These are phyloP conservation scores for Tachina fera DNA, from an alignment of 2,888 invertebrate species.

Conservation along the genomic window DNA sequence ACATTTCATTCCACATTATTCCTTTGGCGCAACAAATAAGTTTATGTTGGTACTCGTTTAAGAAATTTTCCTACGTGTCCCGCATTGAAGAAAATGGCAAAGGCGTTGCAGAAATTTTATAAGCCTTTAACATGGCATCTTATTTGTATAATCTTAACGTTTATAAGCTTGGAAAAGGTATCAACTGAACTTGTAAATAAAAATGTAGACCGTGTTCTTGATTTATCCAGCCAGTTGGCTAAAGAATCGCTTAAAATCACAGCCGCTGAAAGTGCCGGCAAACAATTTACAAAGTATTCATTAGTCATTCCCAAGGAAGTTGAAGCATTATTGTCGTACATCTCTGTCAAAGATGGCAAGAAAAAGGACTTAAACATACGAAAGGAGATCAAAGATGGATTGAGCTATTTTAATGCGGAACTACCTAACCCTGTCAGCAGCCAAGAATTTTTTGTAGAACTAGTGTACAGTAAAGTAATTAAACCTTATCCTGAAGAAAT, in stretches of 20 bases:
- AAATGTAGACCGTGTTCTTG: slow-evolving; percentile 93
- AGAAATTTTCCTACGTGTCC: slow-evolving; percentile 64
- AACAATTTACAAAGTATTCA: slow-evolving; percentile 88
- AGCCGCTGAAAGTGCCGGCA: slow-evolving; percentile 91
- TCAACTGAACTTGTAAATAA: slow-evolving; percentile 83
- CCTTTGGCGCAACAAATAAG: background rate
- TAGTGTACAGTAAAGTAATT: slow-evolving; percentile 89
- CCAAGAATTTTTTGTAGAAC: slow-evolving; percentile 85
- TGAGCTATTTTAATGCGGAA: slow-evolving; percentile 85
- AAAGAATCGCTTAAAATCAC: slow-evolving; percentile 91
- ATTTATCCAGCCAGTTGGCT: slow-evolving; percentile 94
- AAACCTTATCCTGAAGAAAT: slow-evolving; percentile 94
- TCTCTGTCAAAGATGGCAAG: slow-evolving; percentile 87
- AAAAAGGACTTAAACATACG: slow-evolving; percentile 85
- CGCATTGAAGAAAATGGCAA: slow-evolving; percentile 50
- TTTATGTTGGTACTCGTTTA: background rate
- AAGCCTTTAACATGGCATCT: slow-evolving; percentile 40
- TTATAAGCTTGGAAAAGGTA: slow-evolving; percentile 37
- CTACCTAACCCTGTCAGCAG: slow-evolving; percentile 82
- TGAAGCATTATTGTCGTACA: slow-evolving; percentile 88
- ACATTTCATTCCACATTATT: slow-evolving; percentile 4
- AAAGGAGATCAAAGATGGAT: slow-evolving; percentile 84
- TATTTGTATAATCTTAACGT: slow-evolving; percentile 34
- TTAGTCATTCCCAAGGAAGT: slow-evolving; percentile 86
- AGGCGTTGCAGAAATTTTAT: slow-evolving; percentile 37